Evolutionary conservation across 2,113 vertebrate genomes (phyloP).

Genomic region (Corydoras sp.): DNA sequence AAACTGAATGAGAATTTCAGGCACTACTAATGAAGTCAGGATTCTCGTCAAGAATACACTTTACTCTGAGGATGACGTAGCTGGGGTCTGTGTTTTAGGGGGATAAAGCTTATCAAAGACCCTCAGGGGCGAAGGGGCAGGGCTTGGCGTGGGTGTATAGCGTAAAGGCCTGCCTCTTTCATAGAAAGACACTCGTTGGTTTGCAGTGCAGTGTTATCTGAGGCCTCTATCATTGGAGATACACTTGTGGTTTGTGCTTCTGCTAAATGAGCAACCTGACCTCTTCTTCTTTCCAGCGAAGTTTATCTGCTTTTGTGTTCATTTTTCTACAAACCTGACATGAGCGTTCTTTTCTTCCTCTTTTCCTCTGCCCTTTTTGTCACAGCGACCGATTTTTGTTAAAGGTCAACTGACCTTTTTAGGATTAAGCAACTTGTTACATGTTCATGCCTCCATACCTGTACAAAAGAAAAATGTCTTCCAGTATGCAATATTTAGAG

Average conservation of each 20-base stretch:
- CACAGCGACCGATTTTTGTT: neutral
- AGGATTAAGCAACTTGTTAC: neutral
- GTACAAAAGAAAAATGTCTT: too few species aligned
- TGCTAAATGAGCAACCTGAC: slow-evolving; percentile 26
- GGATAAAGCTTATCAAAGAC: slow-evolving; percentile 46
- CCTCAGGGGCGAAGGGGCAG: slow-evolving; percentile 24
- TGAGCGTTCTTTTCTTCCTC: slow-evolving; percentile 7
- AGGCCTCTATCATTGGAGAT: slow-evolving; percentile 19
- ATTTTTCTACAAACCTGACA: slow-evolving; percentile 30
- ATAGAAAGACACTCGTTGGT: slow-evolving; percentile 40
- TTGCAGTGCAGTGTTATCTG: slow-evolving; percentile 28
- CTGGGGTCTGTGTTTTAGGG: neutral
- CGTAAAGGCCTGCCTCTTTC: slow-evolving; percentile 41
- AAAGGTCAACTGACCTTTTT: slow-evolving; percentile 25
- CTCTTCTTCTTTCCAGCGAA: slow-evolving; percentile 43
- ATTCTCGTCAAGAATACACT: neutral
- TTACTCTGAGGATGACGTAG: neutral
- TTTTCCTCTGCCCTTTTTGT: slow-evolving; percentile 18
- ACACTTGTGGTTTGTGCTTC: slow-evolving; percentile 39
- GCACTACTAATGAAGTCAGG: neutral
- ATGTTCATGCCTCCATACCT: neutral
- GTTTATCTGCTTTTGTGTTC: slow-evolving; percentile 13
- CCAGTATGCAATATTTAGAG: too few species aligned
- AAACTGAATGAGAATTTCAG: slow-evolving; percentile 24
- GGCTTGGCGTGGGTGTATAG: too few species aligned